phyloP scores from a whole-genome alignment of 2,797 vertebrate genomes.

The Chaunax sp. region DNA sequence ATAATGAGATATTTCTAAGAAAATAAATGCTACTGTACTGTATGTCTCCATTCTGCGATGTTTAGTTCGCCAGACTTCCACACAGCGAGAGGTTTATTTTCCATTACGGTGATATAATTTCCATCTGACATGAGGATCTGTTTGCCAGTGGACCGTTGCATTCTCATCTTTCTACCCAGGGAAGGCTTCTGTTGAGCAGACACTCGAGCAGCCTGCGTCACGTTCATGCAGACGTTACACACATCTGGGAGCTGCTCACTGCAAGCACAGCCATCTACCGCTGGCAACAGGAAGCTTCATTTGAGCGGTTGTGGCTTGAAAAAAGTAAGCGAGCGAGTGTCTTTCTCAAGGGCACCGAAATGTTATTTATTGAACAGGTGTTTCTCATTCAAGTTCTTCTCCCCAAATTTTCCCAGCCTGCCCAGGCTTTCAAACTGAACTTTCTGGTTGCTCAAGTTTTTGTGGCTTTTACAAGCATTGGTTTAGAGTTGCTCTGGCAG shows the following conservation, averaged over 20 bases:
- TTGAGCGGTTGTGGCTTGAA: conserved; percentile 20
- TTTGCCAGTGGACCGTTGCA: conserved; percentile 41
- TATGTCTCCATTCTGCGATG: conserved; percentile 10
- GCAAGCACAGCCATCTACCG: conserved; percentile 20
- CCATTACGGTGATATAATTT: conserved; percentile 54
- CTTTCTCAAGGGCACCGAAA: conserved; percentile 41
- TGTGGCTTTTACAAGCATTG: neutral
- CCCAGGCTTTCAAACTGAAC: neutral
- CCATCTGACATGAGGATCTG: conserved; percentile 56
- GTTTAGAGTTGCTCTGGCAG: neutral
- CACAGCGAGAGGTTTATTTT: conserved; percentile 63
- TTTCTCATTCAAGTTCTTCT: conserved; percentile 32
- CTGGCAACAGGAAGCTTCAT: conserved; percentile 18
- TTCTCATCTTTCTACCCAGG: conserved; percentile 56
- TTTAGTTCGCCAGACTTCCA: conserved; percentile 48
- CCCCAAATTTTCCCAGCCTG: neutral
- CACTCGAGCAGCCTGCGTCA: conserved; percentile 26
- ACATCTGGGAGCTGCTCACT: conserved; percentile 38
- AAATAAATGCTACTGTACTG: conserved; percentile 49
- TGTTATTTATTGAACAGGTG: conserved; percentile 37
- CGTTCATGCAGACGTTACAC: conserved; percentile 30
- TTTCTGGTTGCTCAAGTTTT: neutral
- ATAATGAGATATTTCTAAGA: conserved; percentile 34
- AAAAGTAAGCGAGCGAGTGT: conserved; percentile 27
- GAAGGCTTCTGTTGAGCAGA: conserved; percentile 47